Evolutionary conservation across 2,888 invertebrate species (phyloP), one percentile per base, ranked within the genome.

Genomic region (Agonopterix heracliana): DNA sequence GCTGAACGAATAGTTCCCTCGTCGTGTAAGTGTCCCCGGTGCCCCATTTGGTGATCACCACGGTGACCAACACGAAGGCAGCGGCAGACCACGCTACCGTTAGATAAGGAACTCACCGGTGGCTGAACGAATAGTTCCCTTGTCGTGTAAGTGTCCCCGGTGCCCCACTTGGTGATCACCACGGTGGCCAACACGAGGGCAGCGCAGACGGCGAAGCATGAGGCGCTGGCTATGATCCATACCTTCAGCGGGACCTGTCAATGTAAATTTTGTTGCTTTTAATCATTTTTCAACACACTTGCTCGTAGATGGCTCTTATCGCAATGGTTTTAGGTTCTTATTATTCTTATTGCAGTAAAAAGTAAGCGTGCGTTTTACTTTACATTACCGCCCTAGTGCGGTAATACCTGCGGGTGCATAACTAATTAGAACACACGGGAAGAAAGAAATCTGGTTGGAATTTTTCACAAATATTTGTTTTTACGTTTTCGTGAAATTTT

Each of bases 161-260:
- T 62, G 0, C 83, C 83, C 82, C 85, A 86, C 4, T 74, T 72
- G 0, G 85, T 85, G 56, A 87, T 73, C 2, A 81, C 78, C 1
- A 88, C 76, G 0, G 87, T 88, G 0, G 87, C 87, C 0, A 88
- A 65, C 1, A 88, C 88, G 11, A 88, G 54, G 0, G 73, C 82
- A 0, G 78, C 86, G 57, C 86, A 86, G 0, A 88, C 86, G 0
- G 85, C 83, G 61, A 87, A 82, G 52, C 88, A 88, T 0, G 86
- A 87, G 0, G 85, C 86, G 17, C 83, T 80, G 1, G 88, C 85
- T 1, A 85, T 71, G 0, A 87, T 64, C 87, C 88, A 88, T 1
- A 88, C 85, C 48, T 81, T 84, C 7, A 88, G 56, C 0, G 88
- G 87, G 0, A 88, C 87, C 88, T 88, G 71, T 0, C 61, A 61